Evolutionary conservation across 2,113 vertebrate genomes (phyloP).

Genomic region (Sterna hirundo): DNA sequence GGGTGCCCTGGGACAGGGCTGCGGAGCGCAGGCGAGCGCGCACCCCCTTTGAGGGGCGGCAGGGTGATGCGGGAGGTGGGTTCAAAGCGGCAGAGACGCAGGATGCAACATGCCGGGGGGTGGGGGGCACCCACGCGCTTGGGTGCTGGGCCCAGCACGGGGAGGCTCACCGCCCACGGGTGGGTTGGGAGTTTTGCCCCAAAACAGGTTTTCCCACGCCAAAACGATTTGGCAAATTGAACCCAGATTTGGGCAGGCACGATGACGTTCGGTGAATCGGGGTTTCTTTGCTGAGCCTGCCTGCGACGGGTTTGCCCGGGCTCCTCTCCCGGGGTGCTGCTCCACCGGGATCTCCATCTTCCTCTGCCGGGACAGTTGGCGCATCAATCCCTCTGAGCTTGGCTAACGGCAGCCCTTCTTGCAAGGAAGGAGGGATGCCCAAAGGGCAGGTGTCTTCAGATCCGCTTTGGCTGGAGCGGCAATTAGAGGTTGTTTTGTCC

Average conservation of each 20-base stretch:
- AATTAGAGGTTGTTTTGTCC: not conserved
- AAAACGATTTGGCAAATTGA: not conserved
- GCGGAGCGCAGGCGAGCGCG: fast-evolving
- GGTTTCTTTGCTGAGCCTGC: not conserved
- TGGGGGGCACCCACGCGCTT: not conserved
- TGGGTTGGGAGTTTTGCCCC: not conserved
- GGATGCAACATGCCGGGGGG: not conserved
- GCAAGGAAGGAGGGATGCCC: not conserved
- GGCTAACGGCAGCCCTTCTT: not conserved
- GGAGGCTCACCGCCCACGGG: not conserved
- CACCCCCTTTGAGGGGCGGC: not conserved
- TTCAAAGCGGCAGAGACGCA: slow-evolving; percentile 1
- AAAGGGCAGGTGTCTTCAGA: not conserved
- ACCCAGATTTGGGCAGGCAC: not conserved
- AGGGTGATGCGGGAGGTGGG: not conserved
- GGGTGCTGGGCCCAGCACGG: not conserved
- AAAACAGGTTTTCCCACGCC: not conserved
- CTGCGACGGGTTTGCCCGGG: fast-evolving
- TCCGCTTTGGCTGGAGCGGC: not conserved
- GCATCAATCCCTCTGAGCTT: fast-evolving
- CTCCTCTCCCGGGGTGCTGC: not conserved
- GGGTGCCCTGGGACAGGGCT: not conserved
- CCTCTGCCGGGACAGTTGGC: fast-evolving
- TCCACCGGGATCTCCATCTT: not conserved
- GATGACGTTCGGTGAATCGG: fast-evolving